Percentiles rank a stretch among this genome's conserved stretches.
phyloP scores from a whole-genome alignment of 2,113 vertebrate species.

The Saguinus imperator region DNA sequence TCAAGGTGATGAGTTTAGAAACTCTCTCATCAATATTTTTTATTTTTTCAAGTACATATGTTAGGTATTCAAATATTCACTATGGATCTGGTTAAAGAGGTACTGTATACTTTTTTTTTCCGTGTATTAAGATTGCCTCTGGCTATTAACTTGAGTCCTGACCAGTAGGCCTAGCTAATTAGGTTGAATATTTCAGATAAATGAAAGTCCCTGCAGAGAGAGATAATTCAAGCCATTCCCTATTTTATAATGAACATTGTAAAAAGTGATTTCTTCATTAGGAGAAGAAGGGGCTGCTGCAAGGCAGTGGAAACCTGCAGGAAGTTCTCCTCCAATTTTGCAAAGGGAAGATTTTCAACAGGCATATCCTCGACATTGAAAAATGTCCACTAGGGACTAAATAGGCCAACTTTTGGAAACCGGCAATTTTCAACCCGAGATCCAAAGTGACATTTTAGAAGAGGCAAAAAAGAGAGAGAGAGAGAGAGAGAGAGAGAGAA shows the following conservation, averaged over 20 bases:
- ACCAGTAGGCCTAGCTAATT: conserved; percentile 33
- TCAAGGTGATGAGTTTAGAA: neutral
- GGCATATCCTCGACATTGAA: neutral
- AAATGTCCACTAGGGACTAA: neutral
- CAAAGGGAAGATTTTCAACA: neutral
- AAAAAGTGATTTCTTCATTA: conserved; percentile 28
- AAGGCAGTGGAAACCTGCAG: neutral
- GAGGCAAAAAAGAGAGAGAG: neutral
- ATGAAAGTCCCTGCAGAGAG: conserved; percentile 57
- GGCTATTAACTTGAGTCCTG: conserved; percentile 6
- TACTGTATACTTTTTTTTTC: neutral
- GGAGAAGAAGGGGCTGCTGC: neutral
- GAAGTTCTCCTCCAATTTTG: neutral
- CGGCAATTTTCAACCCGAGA: neutral
- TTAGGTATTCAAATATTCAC: neutral
- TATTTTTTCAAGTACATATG: neutral
- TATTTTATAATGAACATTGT: conserved; percentile 31
- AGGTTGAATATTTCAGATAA: conserved; percentile 10
- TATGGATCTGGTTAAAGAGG: neutral
- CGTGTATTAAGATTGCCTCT: neutral
- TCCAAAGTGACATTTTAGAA: neutral
- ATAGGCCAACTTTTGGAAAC: neutral
- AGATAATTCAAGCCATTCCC: conserved; percentile 61
- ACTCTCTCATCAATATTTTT: neutral
- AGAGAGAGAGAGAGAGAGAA: too few species aligned